Percentiles rank a stretch among this genome's conserved stretches.
Conservation (phyloP, 1,140 invertebrate genomes). For the Atta cephalotes region DNA sequence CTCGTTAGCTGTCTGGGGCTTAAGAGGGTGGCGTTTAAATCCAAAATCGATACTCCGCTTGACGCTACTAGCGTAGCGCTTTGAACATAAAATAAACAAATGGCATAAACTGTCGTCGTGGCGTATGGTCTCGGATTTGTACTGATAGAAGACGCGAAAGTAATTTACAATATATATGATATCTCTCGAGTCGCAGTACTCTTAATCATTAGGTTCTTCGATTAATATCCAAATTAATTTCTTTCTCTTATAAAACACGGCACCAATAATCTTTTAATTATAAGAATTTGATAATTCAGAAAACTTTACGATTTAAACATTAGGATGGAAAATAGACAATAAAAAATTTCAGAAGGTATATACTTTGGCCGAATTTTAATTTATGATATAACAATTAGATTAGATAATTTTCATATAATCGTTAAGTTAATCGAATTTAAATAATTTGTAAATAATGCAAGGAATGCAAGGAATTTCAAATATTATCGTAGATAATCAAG, state of each 20-base stretch:
- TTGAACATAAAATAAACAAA: slow-evolving; percentile 40
- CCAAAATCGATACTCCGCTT: slow-evolving; percentile 55
- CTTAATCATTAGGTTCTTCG: neutral
- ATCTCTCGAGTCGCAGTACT: neutral
- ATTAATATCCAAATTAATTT: neutral
- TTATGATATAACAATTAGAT: neutral
- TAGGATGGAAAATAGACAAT: neutral
- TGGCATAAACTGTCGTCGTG: slow-evolving; percentile 15
- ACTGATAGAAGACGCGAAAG: neutral
- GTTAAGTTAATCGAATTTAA: neutral
- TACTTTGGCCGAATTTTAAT: slow-evolving; percentile 11
- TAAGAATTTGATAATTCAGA: neutral
- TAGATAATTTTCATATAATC: neutral
- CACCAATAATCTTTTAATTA: slow-evolving; percentile 9
- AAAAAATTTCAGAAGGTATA: slow-evolving; percentile 14
- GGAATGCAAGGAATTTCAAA: neutral
- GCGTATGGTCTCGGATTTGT: neutral
- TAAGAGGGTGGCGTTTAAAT: slow-evolving; percentile 69
- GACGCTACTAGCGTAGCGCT: neutral
- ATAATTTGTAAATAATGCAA: slow-evolving; percentile 12
- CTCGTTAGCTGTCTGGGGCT: slow-evolving; percentile 72
- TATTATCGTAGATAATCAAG: neutral
- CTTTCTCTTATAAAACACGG: neutral
- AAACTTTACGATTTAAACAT: slow-evolving; percentile 6
- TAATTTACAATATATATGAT: neutral